Evolutionary conservation across 2,888 invertebrate species (phyloP).

Genomic region (Trypoxylon attenuatum): DNA sequence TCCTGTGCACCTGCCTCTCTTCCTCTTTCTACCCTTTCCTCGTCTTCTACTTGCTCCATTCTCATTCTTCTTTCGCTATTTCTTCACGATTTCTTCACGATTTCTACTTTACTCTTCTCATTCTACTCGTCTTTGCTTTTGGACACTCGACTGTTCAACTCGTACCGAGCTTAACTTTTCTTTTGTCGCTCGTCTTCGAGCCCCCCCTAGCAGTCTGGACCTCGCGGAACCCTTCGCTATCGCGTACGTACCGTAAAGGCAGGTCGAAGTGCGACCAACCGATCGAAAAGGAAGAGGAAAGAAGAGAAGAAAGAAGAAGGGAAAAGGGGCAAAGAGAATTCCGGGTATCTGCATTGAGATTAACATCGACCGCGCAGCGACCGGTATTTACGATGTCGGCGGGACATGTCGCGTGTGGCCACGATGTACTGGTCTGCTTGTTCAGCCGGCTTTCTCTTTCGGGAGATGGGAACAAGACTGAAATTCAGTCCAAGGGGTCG

Average conservation of each 20-base stretch:
- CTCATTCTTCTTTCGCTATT: slow-evolving; percentile 17
- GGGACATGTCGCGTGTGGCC: slow-evolving; percentile 48
- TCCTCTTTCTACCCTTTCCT: slow-evolving; percentile 20
- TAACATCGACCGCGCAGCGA: slow-evolving; percentile 64
- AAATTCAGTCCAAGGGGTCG: too few species aligned
- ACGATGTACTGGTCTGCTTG: slow-evolving; percentile 13
- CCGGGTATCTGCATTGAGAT: slow-evolving; percentile 69
- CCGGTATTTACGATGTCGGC: slow-evolving; percentile 63
- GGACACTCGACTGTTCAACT: background rate
- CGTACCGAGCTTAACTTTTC: too few species aligned
- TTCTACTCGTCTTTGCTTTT: background rate
- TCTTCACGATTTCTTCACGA: slow-evolving; percentile 53
- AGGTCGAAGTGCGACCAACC: background rate
- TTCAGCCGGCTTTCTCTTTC: slow-evolving; percentile 17
- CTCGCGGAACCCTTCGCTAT: background rate
- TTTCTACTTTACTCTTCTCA: slow-evolving; percentile 17
- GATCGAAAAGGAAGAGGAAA: background rate
- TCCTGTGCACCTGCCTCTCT: slow-evolving; percentile 53
- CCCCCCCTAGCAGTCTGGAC: background rate
- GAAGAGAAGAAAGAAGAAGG: slow-evolving; percentile 33
- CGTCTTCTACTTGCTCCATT: slow-evolving; percentile 25
- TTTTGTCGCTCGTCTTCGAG: background rate
- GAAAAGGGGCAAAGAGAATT: slow-evolving; percentile 70
- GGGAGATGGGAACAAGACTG: slow-evolving; percentile 16
- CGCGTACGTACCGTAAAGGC: background rate